Evolutionary conservation across 2,888 invertebrate genomes (phyloP), one percentile per base, ranked within the genome.

Genomic region (Dasypolia templi): DNA sequence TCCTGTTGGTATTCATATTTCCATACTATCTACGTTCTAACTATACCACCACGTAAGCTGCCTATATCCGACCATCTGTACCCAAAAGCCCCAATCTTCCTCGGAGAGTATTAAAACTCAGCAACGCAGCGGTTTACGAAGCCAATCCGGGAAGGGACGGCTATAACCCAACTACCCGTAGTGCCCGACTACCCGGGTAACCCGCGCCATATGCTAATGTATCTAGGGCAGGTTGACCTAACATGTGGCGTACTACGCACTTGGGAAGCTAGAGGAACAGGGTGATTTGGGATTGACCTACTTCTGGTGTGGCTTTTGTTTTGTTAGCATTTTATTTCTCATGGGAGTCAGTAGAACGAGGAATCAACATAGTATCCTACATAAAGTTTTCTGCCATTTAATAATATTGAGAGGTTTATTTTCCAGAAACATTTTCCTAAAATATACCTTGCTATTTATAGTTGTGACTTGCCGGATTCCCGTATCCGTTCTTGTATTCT

Each of bases 151-250:
- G 29, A 59, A 81, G 63, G 83, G 83, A 74, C 74, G 44, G 69
- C 62, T 42, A 79, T 81, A 66, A 81, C 83, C 78, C 29, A 61
- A 44, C 42, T 53, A 67, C 46, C 53, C 77, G 46, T 26, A 46
- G n/a, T 55, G 49, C 53, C 73, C 73, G 73, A 14, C 17, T 62
- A 55, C 68, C 53, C 59, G 56, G 42, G 67, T 67, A 51, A 66
- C 66, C 56, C 78, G 58, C 53, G 44, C 63, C 80, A 59, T 79
- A 83, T 81, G 81, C 83, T 80, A 82, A 80, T 80, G 58, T 77
- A 62, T 77, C 46, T 51, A 49, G 82, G 51, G 71, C 82, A 79
- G 78, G 71, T 71, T 65, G 79, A 70, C 59, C 82, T 58, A 29
- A 77, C 72, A 80, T 77, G 44, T 79, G 82, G 61, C 29, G 69